These are phyloP conservation scores for Orcinus orca DNA, from an alignment of 2,113 vertebrate species.

Conservation along the genomic window DNA sequence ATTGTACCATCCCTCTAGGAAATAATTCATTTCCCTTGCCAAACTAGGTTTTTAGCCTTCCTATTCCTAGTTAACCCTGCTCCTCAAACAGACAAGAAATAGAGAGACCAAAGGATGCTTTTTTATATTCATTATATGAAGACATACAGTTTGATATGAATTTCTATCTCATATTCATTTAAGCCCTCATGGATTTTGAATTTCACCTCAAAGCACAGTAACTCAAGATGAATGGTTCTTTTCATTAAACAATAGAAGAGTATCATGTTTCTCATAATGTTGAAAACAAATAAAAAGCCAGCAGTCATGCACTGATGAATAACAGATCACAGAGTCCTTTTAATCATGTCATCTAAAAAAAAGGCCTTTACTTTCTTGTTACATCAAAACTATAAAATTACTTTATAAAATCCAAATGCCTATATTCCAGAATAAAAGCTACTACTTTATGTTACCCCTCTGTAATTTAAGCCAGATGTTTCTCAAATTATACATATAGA, in stretches of 20 bases:
- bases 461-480: constrained; percentile 60
- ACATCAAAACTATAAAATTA: constrained; percentile 65
- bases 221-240: constrained; percentile 38
- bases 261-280: constrained; percentile 48
- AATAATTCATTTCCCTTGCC: neutral
- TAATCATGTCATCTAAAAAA: constrained; percentile 55
- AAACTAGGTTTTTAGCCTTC: neutral
- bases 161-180: constrained; percentile 35
- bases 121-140: neutral
- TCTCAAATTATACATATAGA: neutral
- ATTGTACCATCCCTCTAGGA: neutral
- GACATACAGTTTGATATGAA: neutral
- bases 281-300: constrained; percentile 46
- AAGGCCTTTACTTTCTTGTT: constrained; percentile 45
- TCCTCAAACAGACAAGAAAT: neutral
- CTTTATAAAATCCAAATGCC: constrained; percentile 64
- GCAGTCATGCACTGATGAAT: constrained; percentile 35
- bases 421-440: constrained; percentile 42
- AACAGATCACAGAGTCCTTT: constrained; percentile 51
- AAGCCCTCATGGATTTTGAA: constrained; percentile 17
- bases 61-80: neutral
- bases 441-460: neutral
- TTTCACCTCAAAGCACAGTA: constrained; percentile 41
- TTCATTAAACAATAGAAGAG: constrained; percentile 45
- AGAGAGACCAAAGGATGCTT: neutral